A percentile compares a stretch with the other conserved stretches of the same genome.
These are phyloP conservation scores for Ceratitis capitata DNA, from an alignment of 1,140 invertebrate genomes.

Conservation along the genomic window DNA sequence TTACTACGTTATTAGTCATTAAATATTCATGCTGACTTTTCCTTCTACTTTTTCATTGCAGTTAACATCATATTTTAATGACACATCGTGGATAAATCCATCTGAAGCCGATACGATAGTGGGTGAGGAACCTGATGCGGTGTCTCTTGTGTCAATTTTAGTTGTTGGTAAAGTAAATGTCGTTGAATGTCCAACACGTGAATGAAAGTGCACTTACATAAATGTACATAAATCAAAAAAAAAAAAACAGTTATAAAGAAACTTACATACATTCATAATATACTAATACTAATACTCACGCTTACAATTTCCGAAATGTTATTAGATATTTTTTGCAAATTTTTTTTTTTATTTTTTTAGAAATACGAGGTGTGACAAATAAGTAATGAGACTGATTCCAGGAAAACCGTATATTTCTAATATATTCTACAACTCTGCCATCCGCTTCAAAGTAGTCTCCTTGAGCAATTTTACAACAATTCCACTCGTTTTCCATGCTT, in stretches of 20 bases:
- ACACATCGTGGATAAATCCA: conserved; percentile 62
- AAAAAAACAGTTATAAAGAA: background rate
- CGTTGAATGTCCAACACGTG: conserved; percentile 58
- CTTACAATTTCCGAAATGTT: no score
- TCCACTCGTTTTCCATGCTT: no score
- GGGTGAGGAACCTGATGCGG: conserved; percentile 74
- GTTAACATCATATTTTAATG: conserved; percentile 64
- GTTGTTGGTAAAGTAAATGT: conserved; percentile 75
- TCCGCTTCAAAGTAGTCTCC: no score
- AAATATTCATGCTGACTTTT: no score
- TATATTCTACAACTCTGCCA: no score
- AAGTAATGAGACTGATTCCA: no score
- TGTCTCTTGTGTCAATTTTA: conserved; percentile 76
- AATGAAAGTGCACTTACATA: background rate
- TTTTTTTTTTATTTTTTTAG: no score
- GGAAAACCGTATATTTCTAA: no score
- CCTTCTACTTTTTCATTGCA: conserved; percentile 47
- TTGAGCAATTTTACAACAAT: no score
- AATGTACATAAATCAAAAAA: background rate
- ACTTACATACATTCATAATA: background rate
- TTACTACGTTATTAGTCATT: no score
- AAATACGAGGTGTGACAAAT: no score
- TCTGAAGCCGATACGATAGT: conserved; percentile 69
- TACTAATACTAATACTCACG: background rate
- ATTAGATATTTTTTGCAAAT: no score